Conservation (phyloP, 2,113 vertebrate species). For the Odocoileus hemionus region DNA sequence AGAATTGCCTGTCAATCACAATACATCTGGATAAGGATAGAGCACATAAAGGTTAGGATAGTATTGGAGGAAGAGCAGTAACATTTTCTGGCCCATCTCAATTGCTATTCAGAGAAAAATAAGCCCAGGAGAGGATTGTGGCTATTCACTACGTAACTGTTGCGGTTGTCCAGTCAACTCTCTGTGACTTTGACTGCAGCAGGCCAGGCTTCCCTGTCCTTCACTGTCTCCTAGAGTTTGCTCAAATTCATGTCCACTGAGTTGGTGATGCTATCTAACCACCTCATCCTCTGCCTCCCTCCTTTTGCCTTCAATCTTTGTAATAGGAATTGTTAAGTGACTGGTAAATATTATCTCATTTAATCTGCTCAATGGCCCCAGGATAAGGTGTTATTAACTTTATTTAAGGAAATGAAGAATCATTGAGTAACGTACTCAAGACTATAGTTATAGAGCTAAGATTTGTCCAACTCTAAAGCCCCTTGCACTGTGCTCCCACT, state of each 20-base stretch:
- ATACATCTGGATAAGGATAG: fast-evolving
- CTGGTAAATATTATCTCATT: neutral
- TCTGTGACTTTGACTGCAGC: neutral
- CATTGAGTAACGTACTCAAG: neutral
- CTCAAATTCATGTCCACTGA: neutral
- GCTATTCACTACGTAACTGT: neutral
- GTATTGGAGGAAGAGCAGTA: neutral
- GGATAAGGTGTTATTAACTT: neutral
- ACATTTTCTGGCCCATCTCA: neutral
- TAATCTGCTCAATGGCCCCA: neutral
- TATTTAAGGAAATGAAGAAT: neutral
- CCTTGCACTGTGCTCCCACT: neutral
- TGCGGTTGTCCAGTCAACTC: neutral
- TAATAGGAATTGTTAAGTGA: neutral
- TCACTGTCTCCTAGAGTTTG: neutral
- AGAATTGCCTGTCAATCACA: too few relatives aligned
- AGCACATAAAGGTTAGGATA: neutral
- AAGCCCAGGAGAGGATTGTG: neutral
- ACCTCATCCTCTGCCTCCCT: neutral
- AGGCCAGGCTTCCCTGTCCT: neutral
- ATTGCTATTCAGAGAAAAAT: neutral
- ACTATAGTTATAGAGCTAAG: neutral
- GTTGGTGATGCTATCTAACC: neutral
- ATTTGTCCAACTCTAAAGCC: neutral
- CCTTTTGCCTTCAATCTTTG: neutral